Evolutionary conservation across 2,888 invertebrate species (phyloP).

Genomic region (Alsophila aescularia): DNA sequence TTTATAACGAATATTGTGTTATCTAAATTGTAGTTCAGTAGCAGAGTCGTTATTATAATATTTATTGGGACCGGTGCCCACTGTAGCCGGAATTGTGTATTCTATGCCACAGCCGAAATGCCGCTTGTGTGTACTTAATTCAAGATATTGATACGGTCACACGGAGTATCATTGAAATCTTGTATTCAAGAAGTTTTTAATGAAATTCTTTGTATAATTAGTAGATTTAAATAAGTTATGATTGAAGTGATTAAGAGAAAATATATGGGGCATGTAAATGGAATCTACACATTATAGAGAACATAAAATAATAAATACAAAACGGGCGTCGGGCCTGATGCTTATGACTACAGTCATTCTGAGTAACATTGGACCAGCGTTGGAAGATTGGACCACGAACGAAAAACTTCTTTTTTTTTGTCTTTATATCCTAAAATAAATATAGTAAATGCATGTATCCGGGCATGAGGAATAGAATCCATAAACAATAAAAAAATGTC

Average conservation of each 20-base stretch:
- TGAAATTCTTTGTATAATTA: slow-evolving; percentile 34
- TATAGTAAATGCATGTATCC: too few species aligned
- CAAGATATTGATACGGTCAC: slow-evolving; percentile 26
- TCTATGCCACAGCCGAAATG: slow-evolving; percentile 10
- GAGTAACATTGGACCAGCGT: too few species aligned
- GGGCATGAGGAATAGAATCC: too few species aligned
- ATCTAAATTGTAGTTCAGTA: slow-evolving; percentile 34
- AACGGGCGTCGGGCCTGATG: too few species aligned
- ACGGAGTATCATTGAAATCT: slow-evolving; percentile 32
- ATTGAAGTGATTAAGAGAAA: slow-evolving; percentile 12
- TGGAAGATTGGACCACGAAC: too few species aligned
- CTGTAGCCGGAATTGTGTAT: slow-evolving; percentile 8
- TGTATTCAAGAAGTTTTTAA: slow-evolving; percentile 30
- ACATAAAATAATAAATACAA: too few species aligned
- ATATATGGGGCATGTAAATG: slow-evolving; percentile 7
- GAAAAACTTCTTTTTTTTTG: too few species aligned
- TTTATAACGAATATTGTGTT: slow-evolving; percentile 17
- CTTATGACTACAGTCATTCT: too few species aligned
- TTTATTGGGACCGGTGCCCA: slow-evolving; percentile 18
- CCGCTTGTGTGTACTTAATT: slow-evolving; percentile 20
- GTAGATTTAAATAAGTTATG: slow-evolving; percentile 28
- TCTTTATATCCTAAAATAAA: too few species aligned
- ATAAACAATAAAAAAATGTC: too few species aligned
- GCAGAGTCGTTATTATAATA: slow-evolving; percentile 20
- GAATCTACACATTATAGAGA: not conserved